Percentiles rank a stretch among this genome's conserved stretches.
Evolutionary conservation across 2,797 vertebrate species (phyloP).

Genomic region (Anguilla marmorata): DNA sequence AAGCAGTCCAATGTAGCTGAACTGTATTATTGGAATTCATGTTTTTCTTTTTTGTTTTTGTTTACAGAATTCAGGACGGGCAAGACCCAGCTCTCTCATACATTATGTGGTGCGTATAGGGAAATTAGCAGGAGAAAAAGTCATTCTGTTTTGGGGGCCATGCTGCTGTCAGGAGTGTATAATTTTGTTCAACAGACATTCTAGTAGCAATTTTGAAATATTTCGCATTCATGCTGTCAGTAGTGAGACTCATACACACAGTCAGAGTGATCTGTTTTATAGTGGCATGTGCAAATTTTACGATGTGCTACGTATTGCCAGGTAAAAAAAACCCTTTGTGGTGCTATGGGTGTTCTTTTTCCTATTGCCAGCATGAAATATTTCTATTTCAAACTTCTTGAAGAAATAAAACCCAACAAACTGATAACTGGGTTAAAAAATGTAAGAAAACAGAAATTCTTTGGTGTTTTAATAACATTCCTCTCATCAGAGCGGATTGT

Average conservation of each 20-base stretch:
- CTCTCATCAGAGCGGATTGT: background rate
- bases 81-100: slow-evolving; percentile 97
- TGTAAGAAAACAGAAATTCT: background rate
- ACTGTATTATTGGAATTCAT: background rate
- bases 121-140: background rate
- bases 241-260: background rate
- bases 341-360: background rate
- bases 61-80: slow-evolving; percentile 92
- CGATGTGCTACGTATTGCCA: background rate
- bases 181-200: background rate
- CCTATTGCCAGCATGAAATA: background rate
- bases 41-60: background rate
- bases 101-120: slow-evolving; percentile 87
- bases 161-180: background rate
- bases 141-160: background rate
- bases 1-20: background rate
- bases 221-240: background rate
- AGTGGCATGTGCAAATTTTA: background rate
- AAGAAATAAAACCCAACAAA: background rate
- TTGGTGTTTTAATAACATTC: background rate
- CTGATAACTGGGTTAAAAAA: background rate
- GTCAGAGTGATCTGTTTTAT: background rate
- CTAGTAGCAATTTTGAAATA: background rate
- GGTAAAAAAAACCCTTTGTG: background rate
- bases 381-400: background rate